These are phyloP conservation scores for Tragelaphus buxtoni DNA, from an alignment of 2,113 vertebrate genomes.

Conservation along the genomic window DNA sequence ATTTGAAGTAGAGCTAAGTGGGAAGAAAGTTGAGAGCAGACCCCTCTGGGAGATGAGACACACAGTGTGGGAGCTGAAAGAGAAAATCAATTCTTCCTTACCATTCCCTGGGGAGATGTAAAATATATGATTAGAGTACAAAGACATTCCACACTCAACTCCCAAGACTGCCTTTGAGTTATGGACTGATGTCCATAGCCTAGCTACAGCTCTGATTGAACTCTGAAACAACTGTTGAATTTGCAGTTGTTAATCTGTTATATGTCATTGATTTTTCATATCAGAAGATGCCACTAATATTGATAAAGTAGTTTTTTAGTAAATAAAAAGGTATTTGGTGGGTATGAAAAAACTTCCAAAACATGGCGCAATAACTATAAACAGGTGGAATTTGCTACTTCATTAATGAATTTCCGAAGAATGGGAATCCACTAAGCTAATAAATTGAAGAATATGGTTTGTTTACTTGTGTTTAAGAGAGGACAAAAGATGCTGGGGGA, in stretches of 20 bases:
- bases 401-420: not conserved
- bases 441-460: not conserved
- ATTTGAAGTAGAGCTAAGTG: not conserved
- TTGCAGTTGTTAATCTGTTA: not conserved
- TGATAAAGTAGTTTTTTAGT: not conserved
- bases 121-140: slow-evolving; percentile 59
- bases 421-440: not conserved
- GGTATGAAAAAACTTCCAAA: not conserved
- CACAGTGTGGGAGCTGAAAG: slow-evolving; percentile 36
- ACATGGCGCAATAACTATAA: not conserved
- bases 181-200: not conserved
- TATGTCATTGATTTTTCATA: not conserved
- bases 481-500: not conserved
- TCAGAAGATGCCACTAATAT: not conserved
- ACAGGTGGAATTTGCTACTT: not conserved
- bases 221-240: not conserved
- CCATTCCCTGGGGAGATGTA: slow-evolving; percentile 60
- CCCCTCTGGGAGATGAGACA: slow-evolving; percentile 33
- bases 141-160: slow-evolving; percentile 35
- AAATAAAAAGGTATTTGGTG: not conserved
- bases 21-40: not conserved
- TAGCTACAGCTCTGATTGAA: slow-evolving; percentile 7
- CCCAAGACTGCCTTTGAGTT: slow-evolving; percentile 38
- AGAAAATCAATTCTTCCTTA: slow-evolving; percentile 65
- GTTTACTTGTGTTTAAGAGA: not conserved